Percentiles rank a stretch among this genome's conserved stretches.
These are phyloP conservation scores for Tupiocoris notatus DNA, from an alignment of 2,888 invertebrate genomes.

Conservation along the genomic window DNA sequence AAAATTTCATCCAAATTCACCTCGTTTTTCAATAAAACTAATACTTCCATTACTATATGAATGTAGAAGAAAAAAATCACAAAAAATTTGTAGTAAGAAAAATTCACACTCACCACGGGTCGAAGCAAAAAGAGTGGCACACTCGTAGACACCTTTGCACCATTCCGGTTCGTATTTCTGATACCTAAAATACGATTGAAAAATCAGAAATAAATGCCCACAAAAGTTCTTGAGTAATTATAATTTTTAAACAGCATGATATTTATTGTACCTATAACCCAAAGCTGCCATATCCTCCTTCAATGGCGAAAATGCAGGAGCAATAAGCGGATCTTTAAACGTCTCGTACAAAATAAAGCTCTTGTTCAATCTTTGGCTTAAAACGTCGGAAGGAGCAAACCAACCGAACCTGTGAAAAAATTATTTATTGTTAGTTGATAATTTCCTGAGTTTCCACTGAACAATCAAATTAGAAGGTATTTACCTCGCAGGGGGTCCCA, in stretches of 20 bases:
- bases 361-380: constrained; percentile 48
- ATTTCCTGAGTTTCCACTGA: no score
- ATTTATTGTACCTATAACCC: no score
- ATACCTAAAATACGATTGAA: background rate
- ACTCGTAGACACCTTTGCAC: background rate
- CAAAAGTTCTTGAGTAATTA: no score
- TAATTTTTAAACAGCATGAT: no score
- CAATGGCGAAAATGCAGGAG: constrained; percentile 53
- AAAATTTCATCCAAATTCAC: no score
- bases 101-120: background rate
- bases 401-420: constrained; percentile 62
- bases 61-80: no score
- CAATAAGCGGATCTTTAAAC: constrained; percentile 53
- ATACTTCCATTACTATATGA: no score
- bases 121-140: constrained; percentile 25
- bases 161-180: constrained; percentile 10
- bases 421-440: no score
- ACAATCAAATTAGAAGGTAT: background rate
- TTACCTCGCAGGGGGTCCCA: constrained; percentile 57
- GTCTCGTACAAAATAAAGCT: constrained; percentile 56
- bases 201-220: no score
- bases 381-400: constrained; percentile 60
- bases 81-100: no score
- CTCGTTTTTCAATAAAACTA: no score
- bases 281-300: constrained; percentile 42